Conservation (phyloP, 2,797 vertebrate species). For the Chanos chanos region DNA sequence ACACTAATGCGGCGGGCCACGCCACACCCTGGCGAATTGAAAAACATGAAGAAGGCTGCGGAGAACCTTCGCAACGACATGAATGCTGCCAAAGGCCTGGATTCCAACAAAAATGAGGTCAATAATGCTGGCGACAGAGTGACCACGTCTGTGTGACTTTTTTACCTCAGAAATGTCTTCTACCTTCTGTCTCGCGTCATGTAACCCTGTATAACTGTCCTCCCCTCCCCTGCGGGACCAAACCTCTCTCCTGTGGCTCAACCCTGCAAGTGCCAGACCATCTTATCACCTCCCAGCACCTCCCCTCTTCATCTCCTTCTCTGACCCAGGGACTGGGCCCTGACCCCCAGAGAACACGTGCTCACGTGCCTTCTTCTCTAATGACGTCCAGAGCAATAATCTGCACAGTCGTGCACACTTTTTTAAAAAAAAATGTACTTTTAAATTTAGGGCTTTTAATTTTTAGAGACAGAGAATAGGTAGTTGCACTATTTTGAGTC, state of each 20-base stretch:
- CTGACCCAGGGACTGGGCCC: slow-evolving; percentile 62
- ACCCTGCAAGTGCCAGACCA: slow-evolving; percentile 6
- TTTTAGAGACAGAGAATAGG: slow-evolving; percentile 63
- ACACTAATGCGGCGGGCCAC: slow-evolving; percentile 91
- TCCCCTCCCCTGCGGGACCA: slow-evolving; percentile 17
- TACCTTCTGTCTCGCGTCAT: slow-evolving; percentile 79
- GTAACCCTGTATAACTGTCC: slow-evolving; percentile 65
- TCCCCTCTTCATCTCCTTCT: slow-evolving; percentile 40
- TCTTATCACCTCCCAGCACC: slow-evolving; percentile 3
- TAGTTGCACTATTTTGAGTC: slow-evolving; percentile 84
- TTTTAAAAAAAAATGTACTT: slow-evolving; percentile 33
- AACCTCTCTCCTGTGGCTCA: slow-evolving; percentile 45
- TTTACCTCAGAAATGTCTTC: slow-evolving; percentile 70
- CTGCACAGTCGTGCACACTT: slow-evolving; percentile 71
- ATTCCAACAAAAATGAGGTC: slow-evolving; percentile 99
- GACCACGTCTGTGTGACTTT: slow-evolving; percentile 94
- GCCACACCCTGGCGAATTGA: slow-evolving; percentile 94
- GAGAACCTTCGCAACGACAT: slow-evolving; percentile 95
- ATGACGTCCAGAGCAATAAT: slow-evolving; percentile 67
- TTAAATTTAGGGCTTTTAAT: slow-evolving; percentile 43
- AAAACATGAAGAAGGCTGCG: slow-evolving; percentile 92
- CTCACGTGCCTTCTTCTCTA: slow-evolving; percentile 63
- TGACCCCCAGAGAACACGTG: not conserved
- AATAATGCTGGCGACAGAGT: slow-evolving; percentile 92
- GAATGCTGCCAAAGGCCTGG: slow-evolving; percentile 96